phyloP scores from a whole-genome alignment of 2,888 invertebrate genomes.

The Lithosia quadra region DNA sequence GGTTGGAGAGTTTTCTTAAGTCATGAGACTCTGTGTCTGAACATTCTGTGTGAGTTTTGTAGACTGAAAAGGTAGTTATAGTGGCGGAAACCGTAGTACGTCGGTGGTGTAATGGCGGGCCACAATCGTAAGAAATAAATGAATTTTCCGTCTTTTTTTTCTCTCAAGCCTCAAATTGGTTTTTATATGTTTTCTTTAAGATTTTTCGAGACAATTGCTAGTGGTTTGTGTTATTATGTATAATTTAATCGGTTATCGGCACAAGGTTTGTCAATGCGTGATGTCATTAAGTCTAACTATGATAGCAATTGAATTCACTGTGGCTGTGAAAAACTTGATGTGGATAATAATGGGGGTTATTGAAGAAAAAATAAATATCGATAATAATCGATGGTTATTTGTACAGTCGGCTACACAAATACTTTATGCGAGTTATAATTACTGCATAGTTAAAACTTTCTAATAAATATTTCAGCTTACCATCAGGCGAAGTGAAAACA shows the following conservation, averaged over 20 bases:
- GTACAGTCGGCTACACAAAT: constrained; percentile 27
- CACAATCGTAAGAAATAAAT: constrained; percentile 81
- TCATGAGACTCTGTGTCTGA: constrained; percentile 35
- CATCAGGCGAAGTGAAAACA: too few relatives aligned
- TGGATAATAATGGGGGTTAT: constrained; percentile 30
- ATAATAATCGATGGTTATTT: constrained; percentile 28
- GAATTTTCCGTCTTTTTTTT: constrained; percentile 71
- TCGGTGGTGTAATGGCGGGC: constrained; percentile 70
- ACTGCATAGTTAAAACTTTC: too few relatives aligned
- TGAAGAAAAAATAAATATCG: constrained; percentile 38
- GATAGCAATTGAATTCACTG: constrained; percentile 40
- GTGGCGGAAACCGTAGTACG: constrained; percentile 72
- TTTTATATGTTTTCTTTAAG: constrained; percentile 77
- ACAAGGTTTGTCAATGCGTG: constrained; percentile 61
- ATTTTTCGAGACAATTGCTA: constrained; percentile 61
- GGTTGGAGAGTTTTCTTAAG: constrained; percentile 29
- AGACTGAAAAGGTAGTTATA: constrained; percentile 42
- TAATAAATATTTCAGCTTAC: background rate
- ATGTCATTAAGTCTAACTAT: constrained; percentile 53
- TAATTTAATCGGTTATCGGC: constrained; percentile 64
- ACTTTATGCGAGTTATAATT: background rate
- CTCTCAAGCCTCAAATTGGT: constrained; percentile 66
- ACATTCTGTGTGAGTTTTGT: constrained; percentile 27
- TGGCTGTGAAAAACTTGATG: constrained; percentile 26
- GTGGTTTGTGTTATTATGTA: constrained; percentile 66